Percentiles rank a stretch among this genome's conserved stretches.
Conservation (phyloP, 2,113 vertebrate species). For the Pimephales promelas region DNA sequence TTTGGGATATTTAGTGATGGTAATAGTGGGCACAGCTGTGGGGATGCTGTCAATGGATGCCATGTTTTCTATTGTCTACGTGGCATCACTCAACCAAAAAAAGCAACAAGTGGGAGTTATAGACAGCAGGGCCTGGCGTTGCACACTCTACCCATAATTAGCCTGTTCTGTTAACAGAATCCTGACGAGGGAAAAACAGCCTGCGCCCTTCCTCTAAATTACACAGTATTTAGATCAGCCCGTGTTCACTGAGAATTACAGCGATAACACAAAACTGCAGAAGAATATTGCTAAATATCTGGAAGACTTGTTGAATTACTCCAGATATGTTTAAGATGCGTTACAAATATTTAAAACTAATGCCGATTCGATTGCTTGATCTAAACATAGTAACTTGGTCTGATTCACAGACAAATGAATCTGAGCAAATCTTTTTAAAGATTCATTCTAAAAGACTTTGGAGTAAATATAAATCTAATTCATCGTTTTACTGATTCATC, state of each 20-base stretch:
- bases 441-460: too few species aligned
- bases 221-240: slow-evolving; percentile 46
- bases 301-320: neutral
- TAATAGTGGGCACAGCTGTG: slow-evolving; percentile 43
- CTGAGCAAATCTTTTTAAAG: neutral
- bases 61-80: slow-evolving; percentile 37
- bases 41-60: slow-evolving; percentile 21
- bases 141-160: slow-evolving; percentile 48
- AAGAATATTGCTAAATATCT: neutral
- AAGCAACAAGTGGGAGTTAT: slow-evolving; percentile 53
- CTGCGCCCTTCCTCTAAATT: slow-evolving; percentile 52
- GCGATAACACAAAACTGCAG: slow-evolving; percentile 7
- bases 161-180: slow-evolving; percentile 49
- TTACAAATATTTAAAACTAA: neutral
- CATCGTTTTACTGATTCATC: neutral
- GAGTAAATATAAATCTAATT: neutral
- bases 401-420: neutral
- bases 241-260: slow-evolving; percentile 30
- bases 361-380: neutral
- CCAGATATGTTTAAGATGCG: neutral
- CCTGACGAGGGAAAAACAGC: slow-evolving; percentile 40
- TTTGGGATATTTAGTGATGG: neutral
- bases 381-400: neutral
- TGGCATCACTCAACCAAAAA: slow-evolving; percentile 51
- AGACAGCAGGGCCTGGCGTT: slow-evolving; percentile 45